These are phyloP conservation scores for Ceratina australensis DNA, from an alignment of 1,140 invertebrate species.

Conservation along the genomic window DNA sequence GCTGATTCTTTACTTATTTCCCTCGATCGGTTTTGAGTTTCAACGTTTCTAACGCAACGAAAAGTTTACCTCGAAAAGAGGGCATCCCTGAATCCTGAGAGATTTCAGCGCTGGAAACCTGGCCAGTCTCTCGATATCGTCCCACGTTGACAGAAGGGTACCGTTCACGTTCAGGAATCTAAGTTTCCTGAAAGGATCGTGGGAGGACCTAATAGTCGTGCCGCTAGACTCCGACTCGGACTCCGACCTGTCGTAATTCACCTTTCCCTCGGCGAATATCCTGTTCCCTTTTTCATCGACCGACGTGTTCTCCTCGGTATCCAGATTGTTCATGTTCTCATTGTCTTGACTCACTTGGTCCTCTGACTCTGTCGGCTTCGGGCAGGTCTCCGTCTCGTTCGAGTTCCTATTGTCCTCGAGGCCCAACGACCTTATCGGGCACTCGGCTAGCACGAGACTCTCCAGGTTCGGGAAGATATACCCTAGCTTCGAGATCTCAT, in stretches of 20 bases:
- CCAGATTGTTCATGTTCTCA: slow-evolving; percentile 68
- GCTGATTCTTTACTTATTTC: neutral
- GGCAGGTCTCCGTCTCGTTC: slow-evolving; percentile 70
- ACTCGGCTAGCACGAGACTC: slow-evolving; percentile 91
- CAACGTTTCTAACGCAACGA: too few species aligned
- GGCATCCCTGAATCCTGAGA: slow-evolving; percentile 87
- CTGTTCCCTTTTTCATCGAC: slow-evolving; percentile 57
- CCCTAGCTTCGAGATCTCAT: slow-evolving; percentile 90
- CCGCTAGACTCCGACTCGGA: slow-evolving; percentile 77
- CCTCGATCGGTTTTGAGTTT: neutral
- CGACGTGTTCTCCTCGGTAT: slow-evolving; percentile 52
- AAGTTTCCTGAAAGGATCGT: slow-evolving; percentile 84
- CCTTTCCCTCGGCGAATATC: slow-evolving; percentile 66
- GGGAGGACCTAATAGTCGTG: slow-evolving; percentile 76
- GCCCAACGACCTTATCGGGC: slow-evolving; percentile 85
- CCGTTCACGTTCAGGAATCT: slow-evolving; percentile 92
- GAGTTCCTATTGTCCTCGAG: slow-evolving; percentile 71
- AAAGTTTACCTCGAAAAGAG: slow-evolving; percentile 75
- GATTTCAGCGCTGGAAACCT: slow-evolving; percentile 90
- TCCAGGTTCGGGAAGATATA: slow-evolving; percentile 91
- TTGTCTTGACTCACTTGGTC: slow-evolving; percentile 49
- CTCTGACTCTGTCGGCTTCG: slow-evolving; percentile 66
- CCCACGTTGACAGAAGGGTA: slow-evolving; percentile 90
- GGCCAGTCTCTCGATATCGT: slow-evolving; percentile 91
- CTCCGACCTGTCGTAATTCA: slow-evolving; percentile 76